These are phyloP conservation scores for Eilema sororculum DNA, from an alignment of 2,888 invertebrate genomes.

Conservation along the genomic window DNA sequence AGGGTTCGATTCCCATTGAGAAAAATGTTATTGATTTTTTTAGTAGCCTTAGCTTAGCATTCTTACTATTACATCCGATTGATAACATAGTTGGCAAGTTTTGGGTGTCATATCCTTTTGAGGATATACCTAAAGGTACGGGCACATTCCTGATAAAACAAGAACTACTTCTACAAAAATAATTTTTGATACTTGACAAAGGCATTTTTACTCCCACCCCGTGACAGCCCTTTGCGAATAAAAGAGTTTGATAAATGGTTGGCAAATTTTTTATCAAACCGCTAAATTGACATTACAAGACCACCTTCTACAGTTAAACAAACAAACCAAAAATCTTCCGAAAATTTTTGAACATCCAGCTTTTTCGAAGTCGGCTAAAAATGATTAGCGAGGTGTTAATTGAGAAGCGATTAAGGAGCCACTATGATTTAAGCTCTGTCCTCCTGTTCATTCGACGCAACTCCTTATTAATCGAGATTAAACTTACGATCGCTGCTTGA, in stretches of 20 bases:
- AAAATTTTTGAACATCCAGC: not conserved
- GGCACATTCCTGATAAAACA: too few species aligned
- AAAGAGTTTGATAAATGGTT: too few species aligned
- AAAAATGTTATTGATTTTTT: not conserved
- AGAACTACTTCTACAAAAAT: too few species aligned
- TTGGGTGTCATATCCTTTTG: too few species aligned
- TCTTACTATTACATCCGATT: not conserved
- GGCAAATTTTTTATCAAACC: too few species aligned
- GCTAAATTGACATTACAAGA: not conserved
- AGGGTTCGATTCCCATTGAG: not conserved
- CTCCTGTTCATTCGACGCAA: constrained; percentile 65
- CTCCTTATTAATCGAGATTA: constrained; percentile 81
- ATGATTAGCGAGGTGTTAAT: constrained; percentile 56
- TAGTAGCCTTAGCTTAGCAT: too few species aligned
- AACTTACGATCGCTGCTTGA: constrained; percentile 86
- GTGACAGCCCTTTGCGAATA: not conserved
- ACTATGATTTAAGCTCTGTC: constrained; percentile 71
- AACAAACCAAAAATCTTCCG: too few species aligned
- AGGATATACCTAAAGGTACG: too few species aligned
- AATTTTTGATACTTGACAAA: too few species aligned
- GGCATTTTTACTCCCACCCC: too few species aligned
- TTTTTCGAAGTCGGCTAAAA: constrained; percentile 7
- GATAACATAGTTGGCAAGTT: not conserved
- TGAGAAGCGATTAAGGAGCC: constrained; percentile 58
- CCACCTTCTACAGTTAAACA: too few species aligned